Conservation (phyloP, 2,113 vertebrate genomes). For the Caretta caretta region DNA sequence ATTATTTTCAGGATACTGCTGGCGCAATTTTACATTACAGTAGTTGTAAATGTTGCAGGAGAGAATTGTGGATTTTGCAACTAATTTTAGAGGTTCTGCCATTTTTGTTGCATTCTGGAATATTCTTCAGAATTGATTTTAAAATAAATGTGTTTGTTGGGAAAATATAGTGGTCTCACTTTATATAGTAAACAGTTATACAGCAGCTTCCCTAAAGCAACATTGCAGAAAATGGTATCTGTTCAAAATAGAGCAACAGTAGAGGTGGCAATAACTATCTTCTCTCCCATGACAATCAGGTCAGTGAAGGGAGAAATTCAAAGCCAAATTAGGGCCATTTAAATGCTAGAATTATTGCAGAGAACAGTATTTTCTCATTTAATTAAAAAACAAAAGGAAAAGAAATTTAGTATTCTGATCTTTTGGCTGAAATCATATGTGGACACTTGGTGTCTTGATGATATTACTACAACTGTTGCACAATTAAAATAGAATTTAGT, state of each 20-base stretch:
- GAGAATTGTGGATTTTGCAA: background rate
- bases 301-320: background rate
- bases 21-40: background rate
- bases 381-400: background rate
- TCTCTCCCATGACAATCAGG: background rate
- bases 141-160: background rate
- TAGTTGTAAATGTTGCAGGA: background rate
- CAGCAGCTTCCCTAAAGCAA: background rate
- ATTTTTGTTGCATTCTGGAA: background rate
- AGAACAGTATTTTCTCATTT: background rate
- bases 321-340: background rate
- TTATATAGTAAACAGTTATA: background rate
- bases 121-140: background rate
- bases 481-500: background rate
- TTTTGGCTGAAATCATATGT: background rate
- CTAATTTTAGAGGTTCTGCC: background rate
- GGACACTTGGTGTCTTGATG: background rate
- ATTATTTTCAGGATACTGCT: background rate
- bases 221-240: background rate
- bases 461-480: background rate
- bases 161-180: background rate
- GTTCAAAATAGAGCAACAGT: background rate
- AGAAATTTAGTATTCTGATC: background rate
- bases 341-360: background rate
- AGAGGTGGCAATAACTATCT: background rate